phyloP scores from a whole-genome alignment of 1,140 invertebrate genomes.

The Tetraneura akinire region DNA sequence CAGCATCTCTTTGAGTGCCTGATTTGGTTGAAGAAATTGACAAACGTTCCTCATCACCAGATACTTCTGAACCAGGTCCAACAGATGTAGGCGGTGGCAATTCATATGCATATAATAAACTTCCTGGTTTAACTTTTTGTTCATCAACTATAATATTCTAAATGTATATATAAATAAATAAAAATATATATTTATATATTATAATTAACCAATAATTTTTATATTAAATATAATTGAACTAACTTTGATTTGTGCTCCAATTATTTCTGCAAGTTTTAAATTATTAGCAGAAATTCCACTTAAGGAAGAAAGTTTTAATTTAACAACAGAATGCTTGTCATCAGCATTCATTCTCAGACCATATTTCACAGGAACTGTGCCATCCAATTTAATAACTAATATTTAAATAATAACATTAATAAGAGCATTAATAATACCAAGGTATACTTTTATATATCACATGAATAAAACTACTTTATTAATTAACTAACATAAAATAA shows the following conservation, averaged over 20 bases:
- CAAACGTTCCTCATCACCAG: slow-evolving; percentile 55
- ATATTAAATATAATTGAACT: background rate
- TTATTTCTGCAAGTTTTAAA: slow-evolving; percentile 71
- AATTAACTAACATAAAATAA: too few relatives aligned
- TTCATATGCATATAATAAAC: slow-evolving; percentile 63
- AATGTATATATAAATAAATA: slow-evolving; percentile 56
- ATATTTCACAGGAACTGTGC: slow-evolving; percentile 78
- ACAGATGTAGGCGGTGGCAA: slow-evolving; percentile 57
- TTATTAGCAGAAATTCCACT: slow-evolving; percentile 66
- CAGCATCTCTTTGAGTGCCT: slow-evolving; percentile 55
- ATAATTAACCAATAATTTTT: background rate
- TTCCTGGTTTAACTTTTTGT: slow-evolving; percentile 61
- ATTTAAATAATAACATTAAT: slow-evolving; percentile 31
- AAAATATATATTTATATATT: slow-evolving; percentile 56
- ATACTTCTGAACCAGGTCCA: slow-evolving; percentile 51
- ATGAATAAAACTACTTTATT: too few relatives aligned
- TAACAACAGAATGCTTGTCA: slow-evolving; percentile 73
- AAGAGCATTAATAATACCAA: too few relatives aligned
- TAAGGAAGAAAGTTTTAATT: slow-evolving; percentile 69
- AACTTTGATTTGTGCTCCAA: slow-evolving; percentile 69
- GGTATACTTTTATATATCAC: too few relatives aligned
- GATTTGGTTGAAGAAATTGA: slow-evolving; percentile 55
- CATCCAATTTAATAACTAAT: slow-evolving; percentile 75
- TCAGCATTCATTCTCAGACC: slow-evolving; percentile 79
- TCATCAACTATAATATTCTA: slow-evolving; percentile 62